A percentile compares a stretch with the other conserved stretches of the same genome.
Conservation (phyloP, 2,888 invertebrate genomes). For the Rosalia funebris region DNA sequence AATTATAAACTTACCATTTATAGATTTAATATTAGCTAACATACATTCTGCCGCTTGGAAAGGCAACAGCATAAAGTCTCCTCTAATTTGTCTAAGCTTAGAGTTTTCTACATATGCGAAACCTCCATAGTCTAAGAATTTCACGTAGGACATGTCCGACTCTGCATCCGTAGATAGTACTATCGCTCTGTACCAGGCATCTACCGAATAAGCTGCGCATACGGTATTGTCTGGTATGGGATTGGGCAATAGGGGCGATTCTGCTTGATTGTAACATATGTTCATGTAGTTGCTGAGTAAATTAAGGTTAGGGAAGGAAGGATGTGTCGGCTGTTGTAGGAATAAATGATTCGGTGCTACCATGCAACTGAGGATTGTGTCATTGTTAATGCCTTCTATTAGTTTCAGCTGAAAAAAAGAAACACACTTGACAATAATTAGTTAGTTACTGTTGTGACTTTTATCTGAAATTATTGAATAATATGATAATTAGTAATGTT, state of each 20-base stretch:
- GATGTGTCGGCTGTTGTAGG: conserved; percentile 95
- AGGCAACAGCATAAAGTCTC: conserved; percentile 92
- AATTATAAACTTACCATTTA: conserved; percentile 73
- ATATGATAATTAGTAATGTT: too few species aligned
- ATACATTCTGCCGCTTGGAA: conserved; percentile 98
- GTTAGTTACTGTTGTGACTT: too few species aligned
- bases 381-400: conserved; percentile 92
- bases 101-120: conserved; percentile 82
- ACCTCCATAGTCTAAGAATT: conserved; percentile 96
- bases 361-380: conserved; percentile 89
- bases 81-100: conserved; percentile 89
- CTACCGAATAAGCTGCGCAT: conserved; percentile 85
- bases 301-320: conserved; percentile 86
- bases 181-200: conserved; percentile 91
- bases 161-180: conserved; percentile 74
- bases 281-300: conserved; percentile 85
- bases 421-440: too few species aligned
- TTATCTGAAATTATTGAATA: too few species aligned
- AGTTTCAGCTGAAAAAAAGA: conserved; percentile 75
- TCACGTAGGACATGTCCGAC: conserved; percentile 80
- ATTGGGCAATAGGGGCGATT: conserved; percentile 83
- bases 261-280: conserved; percentile 79
- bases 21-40: conserved; percentile 87
- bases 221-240: conserved; percentile 87
- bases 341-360: conserved; percentile 91